phyloP scores from a whole-genome alignment of 2,888 invertebrate species.

The Palloptera scutellata region DNA sequence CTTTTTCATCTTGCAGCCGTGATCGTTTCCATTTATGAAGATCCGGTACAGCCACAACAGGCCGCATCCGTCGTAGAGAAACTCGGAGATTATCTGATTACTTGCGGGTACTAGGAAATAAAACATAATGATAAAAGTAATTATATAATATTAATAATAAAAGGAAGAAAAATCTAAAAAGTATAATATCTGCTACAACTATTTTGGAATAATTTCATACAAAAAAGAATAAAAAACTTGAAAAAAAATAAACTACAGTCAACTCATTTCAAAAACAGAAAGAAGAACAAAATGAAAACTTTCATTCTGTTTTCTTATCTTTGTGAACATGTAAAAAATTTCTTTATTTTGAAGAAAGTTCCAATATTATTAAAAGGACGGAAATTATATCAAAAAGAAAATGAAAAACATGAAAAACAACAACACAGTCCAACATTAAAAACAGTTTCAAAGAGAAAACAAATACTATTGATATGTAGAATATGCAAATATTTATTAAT shows the following conservation, averaged over 20 bases:
- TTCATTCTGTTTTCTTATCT: no score
- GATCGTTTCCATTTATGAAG: constrained; percentile 93
- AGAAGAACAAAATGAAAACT: no score
- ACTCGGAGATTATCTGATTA: constrained; percentile 96
- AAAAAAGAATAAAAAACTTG: constrained; percentile 45
- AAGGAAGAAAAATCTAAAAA: constrained; percentile 43
- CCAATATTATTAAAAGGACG: no score
- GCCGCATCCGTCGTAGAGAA: constrained; percentile 96
- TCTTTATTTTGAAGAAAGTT: no score
- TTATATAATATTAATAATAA: constrained; percentile 49
- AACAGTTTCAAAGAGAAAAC: no score
- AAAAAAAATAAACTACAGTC: constrained; percentile 16
- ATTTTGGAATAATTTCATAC: constrained; percentile 55
- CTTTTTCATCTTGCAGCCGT: constrained; percentile 73
- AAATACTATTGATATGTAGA: no score
- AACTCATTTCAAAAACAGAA: no score
- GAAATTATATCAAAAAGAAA: no score
- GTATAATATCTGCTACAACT: constrained; percentile 54
- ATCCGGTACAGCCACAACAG: constrained; percentile 96
- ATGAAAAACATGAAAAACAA: no score
- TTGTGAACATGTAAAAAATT: no score
- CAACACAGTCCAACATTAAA: no score
- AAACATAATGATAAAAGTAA: constrained; percentile 50
- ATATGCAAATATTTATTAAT: no score
- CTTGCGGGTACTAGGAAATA: constrained; percentile 89